A percentile compares a stretch with the other conserved stretches of the same genome.
These are phyloP conservation scores for Epirrhoe tristata DNA, from an alignment of 2,888 invertebrate species.

Conservation along the genomic window DNA sequence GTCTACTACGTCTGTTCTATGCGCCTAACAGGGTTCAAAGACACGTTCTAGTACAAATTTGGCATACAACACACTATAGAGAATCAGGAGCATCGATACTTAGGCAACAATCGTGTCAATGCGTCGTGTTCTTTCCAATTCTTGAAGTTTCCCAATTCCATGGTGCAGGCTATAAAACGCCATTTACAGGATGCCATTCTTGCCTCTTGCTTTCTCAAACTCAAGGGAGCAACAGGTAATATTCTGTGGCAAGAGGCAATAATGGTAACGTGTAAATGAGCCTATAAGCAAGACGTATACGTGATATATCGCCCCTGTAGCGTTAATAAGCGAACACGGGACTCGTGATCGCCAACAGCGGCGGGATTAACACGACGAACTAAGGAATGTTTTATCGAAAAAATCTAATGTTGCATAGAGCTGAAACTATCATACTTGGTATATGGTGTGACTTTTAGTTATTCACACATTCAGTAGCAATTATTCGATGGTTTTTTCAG, in stretches of 20 bases:
- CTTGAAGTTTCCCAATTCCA: background rate
- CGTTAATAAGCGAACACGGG: constrained; percentile 83
- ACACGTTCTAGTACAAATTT: background rate
- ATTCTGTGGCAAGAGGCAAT: background rate
- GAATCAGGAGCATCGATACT: background rate
- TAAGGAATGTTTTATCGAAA: background rate
- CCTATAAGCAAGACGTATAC: constrained; percentile 53
- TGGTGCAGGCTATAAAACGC: background rate
- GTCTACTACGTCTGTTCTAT: too few relatives aligned
- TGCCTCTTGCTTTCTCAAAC: constrained; percentile 13
- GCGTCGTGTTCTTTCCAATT: constrained; percentile 28
- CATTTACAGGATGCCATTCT: too few relatives aligned
- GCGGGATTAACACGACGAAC: constrained; percentile 53
- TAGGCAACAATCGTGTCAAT: constrained; percentile 21
- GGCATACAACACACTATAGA: background rate
- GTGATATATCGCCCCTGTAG: constrained; percentile 82
- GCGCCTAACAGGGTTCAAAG: too few relatives aligned
- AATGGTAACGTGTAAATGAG: background rate
- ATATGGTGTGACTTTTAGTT: too few relatives aligned
- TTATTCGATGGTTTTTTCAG: too few relatives aligned
- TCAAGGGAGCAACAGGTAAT: constrained; percentile 1
- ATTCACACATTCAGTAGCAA: too few relatives aligned
- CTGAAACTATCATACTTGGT: background rate
- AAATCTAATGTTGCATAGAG: background rate
- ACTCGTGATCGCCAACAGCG: constrained; percentile 82